Conservation (phyloP, 2,888 invertebrate genomes). For the Drosophila cognata region DNA sequence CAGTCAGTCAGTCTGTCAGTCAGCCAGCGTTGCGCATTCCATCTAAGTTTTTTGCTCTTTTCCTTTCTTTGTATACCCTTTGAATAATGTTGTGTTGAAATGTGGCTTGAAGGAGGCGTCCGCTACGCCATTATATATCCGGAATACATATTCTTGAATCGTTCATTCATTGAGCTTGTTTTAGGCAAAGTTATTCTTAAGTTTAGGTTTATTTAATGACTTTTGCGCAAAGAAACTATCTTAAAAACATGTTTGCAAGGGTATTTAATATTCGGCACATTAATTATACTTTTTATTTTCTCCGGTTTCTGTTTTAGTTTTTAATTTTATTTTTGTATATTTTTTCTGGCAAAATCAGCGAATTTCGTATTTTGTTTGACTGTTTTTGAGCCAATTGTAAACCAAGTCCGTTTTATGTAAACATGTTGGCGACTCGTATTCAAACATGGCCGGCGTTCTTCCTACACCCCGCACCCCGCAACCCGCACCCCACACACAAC, state of each 20-base stretch:
- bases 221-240: neutral
- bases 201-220: neutral
- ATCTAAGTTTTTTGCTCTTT: conserved; percentile 6
- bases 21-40: conserved; percentile 52
- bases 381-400: conserved; percentile 67
- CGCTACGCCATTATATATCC: neutral
- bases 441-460: conserved; percentile 65
- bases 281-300: neutral
- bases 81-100: neutral
- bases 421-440: conserved; percentile 80
- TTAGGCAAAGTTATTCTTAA: neutral
- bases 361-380: conserved; percentile 33
- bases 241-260: neutral
- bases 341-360: conserved; percentile 48
- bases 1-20: neutral
- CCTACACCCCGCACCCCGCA: conserved; percentile 11
- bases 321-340: conserved; percentile 7
- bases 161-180: neutral
- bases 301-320: conserved; percentile 5
- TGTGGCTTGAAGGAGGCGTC: neutral
- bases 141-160: neutral
- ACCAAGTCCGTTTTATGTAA: conserved; percentile 78
- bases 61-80: neutral
- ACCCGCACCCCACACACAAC: conserved; percentile 7
- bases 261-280: conserved; percentile 7